Percentiles rank a stretch among this genome's conserved stretches.
These are phyloP conservation scores for Paraescarpia echinospica DNA, from an alignment of 1,140 invertebrate species.

Conservation along the genomic window DNA sequence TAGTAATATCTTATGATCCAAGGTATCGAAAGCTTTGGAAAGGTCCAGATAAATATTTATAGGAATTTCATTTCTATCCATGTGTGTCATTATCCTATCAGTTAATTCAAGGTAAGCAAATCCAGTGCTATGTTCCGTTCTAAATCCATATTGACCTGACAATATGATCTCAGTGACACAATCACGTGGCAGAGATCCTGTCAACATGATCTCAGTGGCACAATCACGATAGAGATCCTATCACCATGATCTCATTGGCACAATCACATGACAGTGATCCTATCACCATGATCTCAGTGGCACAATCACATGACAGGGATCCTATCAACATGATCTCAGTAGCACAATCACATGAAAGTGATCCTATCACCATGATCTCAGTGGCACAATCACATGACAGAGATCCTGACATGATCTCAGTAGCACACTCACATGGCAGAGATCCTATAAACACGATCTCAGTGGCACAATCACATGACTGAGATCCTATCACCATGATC, in stretches of 20 bases:
- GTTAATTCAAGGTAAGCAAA: too few relatives aligned
- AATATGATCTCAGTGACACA: background rate
- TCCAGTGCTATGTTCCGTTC: too few relatives aligned
- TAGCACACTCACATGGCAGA: background rate
- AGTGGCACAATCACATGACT: background rate
- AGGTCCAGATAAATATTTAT: too few relatives aligned
- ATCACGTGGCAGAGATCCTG: too few relatives aligned
- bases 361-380: background rate
- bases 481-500: background rate
- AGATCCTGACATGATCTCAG: background rate
- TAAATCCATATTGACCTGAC: too few relatives aligned
- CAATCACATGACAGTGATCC: slow-evolving; percentile 76
- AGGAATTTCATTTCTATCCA: too few relatives aligned
- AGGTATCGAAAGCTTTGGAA: too few relatives aligned
- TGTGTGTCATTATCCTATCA: too few relatives aligned
- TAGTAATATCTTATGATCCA: too few relatives aligned
- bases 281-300: background rate
- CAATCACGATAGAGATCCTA: too few relatives aligned
- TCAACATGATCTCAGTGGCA: too few relatives aligned
- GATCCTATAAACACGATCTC: background rate
- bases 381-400: background rate
- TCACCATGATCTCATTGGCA: too few relatives aligned
- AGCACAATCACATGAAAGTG: background rate
- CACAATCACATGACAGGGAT: background rate
- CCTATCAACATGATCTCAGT: background rate